Conservation (phyloP, 2,113 vertebrate genomes). For the Grantiella picta region DNA sequence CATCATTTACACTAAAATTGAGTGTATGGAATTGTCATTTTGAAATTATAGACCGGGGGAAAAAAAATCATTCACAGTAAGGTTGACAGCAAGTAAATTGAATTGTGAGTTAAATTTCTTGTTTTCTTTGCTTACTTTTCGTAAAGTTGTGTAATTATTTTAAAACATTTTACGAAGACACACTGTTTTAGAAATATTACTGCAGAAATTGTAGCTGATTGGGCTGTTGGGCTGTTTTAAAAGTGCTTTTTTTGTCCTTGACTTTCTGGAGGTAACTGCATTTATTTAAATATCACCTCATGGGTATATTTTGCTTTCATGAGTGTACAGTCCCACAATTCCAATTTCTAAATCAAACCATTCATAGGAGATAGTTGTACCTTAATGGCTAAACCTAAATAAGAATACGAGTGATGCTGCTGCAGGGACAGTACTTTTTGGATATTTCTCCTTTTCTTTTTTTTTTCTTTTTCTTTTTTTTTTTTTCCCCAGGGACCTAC, state of each 20-base stretch:
- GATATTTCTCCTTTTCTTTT: not conserved
- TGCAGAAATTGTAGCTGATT: not conserved
- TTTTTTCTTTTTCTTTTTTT: too few relatives aligned
- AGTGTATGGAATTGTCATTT: not conserved
- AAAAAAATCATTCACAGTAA: not conserved
- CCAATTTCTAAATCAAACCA: not conserved
- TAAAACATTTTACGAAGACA: not conserved
- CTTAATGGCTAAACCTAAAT: not conserved
- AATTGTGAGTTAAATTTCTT: not conserved
- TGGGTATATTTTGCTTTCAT: not conserved
- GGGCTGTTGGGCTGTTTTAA: not conserved
- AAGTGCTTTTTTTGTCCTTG: not conserved
- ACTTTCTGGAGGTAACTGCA: not conserved
- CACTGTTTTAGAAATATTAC: not conserved
- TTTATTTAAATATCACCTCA: not conserved
- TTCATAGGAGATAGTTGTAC: not conserved
- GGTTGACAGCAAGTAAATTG: not conserved
- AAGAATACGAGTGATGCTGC: not conserved
- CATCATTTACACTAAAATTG: not conserved
- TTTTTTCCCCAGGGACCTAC: not conserved
- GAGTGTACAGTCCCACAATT: not conserved
- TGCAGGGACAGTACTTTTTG: not conserved
- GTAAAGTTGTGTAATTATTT: not conserved
- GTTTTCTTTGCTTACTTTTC: not conserved
- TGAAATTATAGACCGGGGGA: not conserved